A percentile compares a stretch with the other conserved stretches of the same genome.
Evolutionary conservation across 2,113 vertebrate genomes (phyloP).

Genomic region (Corythornis madagascariensis): DNA sequence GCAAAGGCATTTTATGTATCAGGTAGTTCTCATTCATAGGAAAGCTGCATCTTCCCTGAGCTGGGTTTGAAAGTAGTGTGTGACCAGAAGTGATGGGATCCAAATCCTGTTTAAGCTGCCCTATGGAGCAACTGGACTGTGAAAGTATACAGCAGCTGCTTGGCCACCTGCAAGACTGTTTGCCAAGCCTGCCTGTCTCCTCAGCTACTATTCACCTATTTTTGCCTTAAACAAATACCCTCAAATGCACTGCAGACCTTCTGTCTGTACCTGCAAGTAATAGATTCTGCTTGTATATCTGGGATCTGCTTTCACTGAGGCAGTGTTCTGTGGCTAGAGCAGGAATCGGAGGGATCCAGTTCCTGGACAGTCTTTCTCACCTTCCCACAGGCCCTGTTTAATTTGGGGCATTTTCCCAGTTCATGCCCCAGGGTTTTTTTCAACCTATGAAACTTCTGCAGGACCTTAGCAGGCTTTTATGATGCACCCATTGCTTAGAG

Average conservation of each 20-base stretch:
- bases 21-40: background rate
- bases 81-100: background rate
- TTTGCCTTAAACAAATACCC: conserved; percentile 52
- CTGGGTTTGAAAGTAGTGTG: background rate
- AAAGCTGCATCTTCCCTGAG: background rate
- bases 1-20: background rate
- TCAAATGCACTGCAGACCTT: conserved; percentile 13
- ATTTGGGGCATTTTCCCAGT: background rate
- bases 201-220: background rate
- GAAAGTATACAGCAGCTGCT: background rate
- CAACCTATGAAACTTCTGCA: background rate
- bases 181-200: background rate
- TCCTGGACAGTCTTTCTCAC: background rate
- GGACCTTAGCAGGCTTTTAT: background rate
- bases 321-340: background rate
- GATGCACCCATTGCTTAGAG: background rate
- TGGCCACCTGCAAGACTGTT: accelerated
- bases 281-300: background rate
- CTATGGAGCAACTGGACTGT: background rate
- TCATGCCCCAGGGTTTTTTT: background rate
- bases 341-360: background rate
- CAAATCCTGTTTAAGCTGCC: background rate
- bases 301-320: background rate
- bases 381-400: background rate
- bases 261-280: background rate